These are phyloP conservation scores for Diaperis boleti DNA, from an alignment of 2,888 invertebrate genomes.

Conservation along the genomic window DNA sequence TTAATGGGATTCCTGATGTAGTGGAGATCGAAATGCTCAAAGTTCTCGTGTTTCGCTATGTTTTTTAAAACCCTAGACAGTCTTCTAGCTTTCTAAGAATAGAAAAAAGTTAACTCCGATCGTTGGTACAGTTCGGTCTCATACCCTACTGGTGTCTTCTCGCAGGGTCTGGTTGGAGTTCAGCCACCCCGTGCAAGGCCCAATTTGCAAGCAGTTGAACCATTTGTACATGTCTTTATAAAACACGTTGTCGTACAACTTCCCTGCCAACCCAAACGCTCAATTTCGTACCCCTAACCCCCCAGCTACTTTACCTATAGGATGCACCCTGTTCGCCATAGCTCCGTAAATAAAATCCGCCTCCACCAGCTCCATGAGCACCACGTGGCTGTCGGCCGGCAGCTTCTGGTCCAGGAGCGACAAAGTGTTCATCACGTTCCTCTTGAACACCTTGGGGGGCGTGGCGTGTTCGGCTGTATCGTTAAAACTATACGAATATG, in stretches of 20 bases:
- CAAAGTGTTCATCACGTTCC: slow-evolving; percentile 53
- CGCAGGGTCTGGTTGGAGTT: slow-evolving; percentile 64
- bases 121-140: neutral
- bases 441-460: slow-evolving; percentile 57
- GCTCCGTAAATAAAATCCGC: slow-evolving; percentile 65
- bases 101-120: slow-evolving; percentile 22
- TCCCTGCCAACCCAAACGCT: slow-evolving; percentile 52
- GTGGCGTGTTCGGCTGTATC: slow-evolving; percentile 67
- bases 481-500: slow-evolving; percentile 62
- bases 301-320: slow-evolving; percentile 55
- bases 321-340: slow-evolving; percentile 65
- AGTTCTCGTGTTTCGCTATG: slow-evolving; percentile 49
- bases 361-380: slow-evolving; percentile 66
- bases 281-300: too few relatives aligned
- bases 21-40: slow-evolving; percentile 53
- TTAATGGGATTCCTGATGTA: slow-evolving; percentile 56
- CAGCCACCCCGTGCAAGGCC: slow-evolving; percentile 67
- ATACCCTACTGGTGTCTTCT: slow-evolving; percentile 60
- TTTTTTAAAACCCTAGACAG: slow-evolving; percentile 53
- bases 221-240: slow-evolving; percentile 66
- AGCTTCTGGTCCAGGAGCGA: slow-evolving; percentile 59
- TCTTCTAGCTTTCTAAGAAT: slow-evolving; percentile 52
- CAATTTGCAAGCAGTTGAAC: slow-evolving; percentile 67
- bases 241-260: slow-evolving; percentile 63
- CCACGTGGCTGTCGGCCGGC: slow-evolving; percentile 65